A percentile compares a stretch with the other conserved stretches of the same genome.
Conservation (phyloP, 2,797 vertebrate genomes). For the Enteromius trimaculatus region DNA sequence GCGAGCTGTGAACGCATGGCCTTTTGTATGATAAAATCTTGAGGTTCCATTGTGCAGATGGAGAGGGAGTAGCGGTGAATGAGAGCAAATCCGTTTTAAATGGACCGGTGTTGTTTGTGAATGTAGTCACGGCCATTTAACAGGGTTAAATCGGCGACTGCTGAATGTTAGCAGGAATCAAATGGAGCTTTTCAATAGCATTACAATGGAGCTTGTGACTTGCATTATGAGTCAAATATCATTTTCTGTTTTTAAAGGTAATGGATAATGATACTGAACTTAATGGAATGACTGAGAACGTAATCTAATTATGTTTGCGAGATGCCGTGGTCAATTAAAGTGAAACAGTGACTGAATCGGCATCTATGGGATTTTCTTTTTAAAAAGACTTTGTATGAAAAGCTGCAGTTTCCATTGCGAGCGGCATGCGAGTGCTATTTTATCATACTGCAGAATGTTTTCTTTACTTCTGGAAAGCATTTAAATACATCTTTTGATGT, state of each 20-base stretch:
- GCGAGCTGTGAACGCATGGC: background rate
- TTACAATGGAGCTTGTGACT: slow-evolving; percentile 26
- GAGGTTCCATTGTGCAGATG: background rate
- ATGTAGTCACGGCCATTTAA: slow-evolving; percentile 3
- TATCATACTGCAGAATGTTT: background rate
- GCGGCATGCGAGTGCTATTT: background rate
- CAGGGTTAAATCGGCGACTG: slow-evolving; percentile 24
- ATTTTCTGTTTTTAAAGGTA: slow-evolving; percentile 38
- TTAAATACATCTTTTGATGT: slow-evolving; percentile 12
- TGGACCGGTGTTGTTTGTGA: slow-evolving; percentile 24
- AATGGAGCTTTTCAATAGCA: slow-evolving; percentile 19
- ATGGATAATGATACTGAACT: slow-evolving; percentile 19
- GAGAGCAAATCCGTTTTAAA: slow-evolving; percentile 23
- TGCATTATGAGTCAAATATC: slow-evolving; percentile 38
- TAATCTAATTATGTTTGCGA: slow-evolving; percentile 38
- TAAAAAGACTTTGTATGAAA: background rate
- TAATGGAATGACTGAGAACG: slow-evolving; percentile 28
- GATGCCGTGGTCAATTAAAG: slow-evolving; percentile 21
- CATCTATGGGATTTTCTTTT: slow-evolving; percentile 19
- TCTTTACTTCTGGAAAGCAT: background rate
- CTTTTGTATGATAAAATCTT: slow-evolving; percentile 16
- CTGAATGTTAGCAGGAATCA: slow-evolving; percentile 36
- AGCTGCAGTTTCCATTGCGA: background rate
- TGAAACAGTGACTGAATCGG: slow-evolving; percentile 26
- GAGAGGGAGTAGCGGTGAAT: background rate